Conservation (phyloP, 2,113 vertebrate genomes). For the Nycticebus coucang region DNA sequence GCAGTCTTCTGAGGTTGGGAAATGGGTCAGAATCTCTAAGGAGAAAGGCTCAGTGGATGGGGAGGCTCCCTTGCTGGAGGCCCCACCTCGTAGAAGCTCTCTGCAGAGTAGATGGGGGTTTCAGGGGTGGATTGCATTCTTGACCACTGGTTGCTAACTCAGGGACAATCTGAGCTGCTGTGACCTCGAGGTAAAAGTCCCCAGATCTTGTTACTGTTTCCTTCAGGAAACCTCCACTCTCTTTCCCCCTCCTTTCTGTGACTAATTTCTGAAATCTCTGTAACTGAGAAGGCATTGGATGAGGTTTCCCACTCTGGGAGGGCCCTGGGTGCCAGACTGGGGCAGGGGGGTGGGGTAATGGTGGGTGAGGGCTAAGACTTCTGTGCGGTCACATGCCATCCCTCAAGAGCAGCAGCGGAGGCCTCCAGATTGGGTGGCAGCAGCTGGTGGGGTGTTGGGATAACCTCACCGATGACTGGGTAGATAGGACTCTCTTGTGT, state of each 20-base stretch:
- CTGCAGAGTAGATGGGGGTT: not conserved
- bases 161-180: slow-evolving; percentile 54
- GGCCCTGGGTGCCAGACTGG: slow-evolving; percentile 66
- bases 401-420: slow-evolving; percentile 32
- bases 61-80: not conserved
- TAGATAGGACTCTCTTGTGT: slow-evolving; percentile 66
- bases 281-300: slow-evolving; percentile 75
- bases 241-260: slow-evolving; percentile 71
- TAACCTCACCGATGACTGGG: slow-evolving; percentile 66
- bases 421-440: slow-evolving; percentile 64
- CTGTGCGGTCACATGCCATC: slow-evolving; percentile 35
- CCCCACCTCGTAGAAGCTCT: not conserved
- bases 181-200: slow-evolving; percentile 72
- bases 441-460: slow-evolving; percentile 72
- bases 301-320: slow-evolving; percentile 75
- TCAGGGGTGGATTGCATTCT: not conserved
- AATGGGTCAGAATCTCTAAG: not conserved
- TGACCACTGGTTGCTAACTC: slow-evolving; percentile 42
- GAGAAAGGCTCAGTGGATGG: not conserved
- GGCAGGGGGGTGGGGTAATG: not conserved
- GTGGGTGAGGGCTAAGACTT: slow-evolving; percentile 26
- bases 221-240: slow-evolving; percentile 53
- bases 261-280: slow-evolving; percentile 82
- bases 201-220: slow-evolving; percentile 63
- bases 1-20: not conserved